phyloP scores from a whole-genome alignment of 1,140 invertebrate species.

The Planococcus citri region DNA sequence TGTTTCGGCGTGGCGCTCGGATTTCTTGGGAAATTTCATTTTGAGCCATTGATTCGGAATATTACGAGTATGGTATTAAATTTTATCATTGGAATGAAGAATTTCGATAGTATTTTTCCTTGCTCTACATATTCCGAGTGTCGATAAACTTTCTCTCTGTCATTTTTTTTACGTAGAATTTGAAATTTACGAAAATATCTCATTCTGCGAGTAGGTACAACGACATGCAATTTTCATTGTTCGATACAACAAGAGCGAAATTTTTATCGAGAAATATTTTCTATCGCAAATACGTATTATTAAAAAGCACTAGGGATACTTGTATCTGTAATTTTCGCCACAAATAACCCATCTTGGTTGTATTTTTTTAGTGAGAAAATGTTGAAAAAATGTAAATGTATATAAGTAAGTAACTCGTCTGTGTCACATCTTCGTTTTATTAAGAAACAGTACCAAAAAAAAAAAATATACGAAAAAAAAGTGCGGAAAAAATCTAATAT shows the following conservation, averaged over 20 bases:
- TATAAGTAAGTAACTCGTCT: no score
- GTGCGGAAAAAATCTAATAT: no score
- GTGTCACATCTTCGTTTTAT: no score
- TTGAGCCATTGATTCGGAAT: not conserved
- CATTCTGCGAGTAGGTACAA: not conserved
- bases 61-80: not conserved
- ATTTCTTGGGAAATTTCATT: not conserved
- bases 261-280: not conserved
- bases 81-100: not conserved
- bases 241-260: not conserved
- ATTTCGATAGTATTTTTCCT: no score
- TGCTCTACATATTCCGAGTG: no score
- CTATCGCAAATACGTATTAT: not conserved
- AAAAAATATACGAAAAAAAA: no score
- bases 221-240: not conserved
- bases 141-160: not conserved
- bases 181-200: not conserved
- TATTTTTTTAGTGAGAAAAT: no score
- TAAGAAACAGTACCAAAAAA: no score
- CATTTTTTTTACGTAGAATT: not conserved
- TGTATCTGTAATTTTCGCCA: no score
- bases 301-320: not conserved
- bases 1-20: no score
- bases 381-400: no score
- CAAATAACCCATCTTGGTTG: no score